Conservation (phyloP, 2,797 vertebrate species). For the Denticeps clupeoides region DNA sequence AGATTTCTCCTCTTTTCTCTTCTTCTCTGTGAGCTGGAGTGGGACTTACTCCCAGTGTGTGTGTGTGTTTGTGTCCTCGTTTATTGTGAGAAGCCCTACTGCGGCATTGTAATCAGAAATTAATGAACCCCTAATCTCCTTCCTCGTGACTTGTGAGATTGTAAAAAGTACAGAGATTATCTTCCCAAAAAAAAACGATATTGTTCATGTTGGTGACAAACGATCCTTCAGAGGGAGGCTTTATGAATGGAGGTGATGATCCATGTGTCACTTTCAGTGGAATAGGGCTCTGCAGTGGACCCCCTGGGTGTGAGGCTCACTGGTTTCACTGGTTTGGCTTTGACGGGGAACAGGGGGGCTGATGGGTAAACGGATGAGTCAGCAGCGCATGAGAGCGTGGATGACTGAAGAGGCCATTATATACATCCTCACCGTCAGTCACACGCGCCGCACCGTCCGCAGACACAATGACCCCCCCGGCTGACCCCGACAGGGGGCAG, state of each 20-base stretch:
- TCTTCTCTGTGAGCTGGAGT: not conserved
- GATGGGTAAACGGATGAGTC: conserved; percentile 34
- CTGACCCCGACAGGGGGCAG: conserved; percentile 35
- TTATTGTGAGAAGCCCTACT: conserved; percentile 12
- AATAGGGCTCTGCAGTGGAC: too few relatives aligned
- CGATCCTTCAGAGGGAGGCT: conserved; percentile 2
- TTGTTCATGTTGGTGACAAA: not conserved
- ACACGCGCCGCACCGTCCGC: conserved; percentile 44
- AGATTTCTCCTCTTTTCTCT: not conserved
- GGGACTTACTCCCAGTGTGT: not conserved
- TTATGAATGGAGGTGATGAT: conserved; percentile 25
- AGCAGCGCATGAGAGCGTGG: conserved; percentile 37
- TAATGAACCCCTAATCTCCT: conserved; percentile 42
- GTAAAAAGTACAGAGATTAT: not conserved
- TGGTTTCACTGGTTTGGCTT: not conserved
- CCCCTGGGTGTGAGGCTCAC: conserved; percentile 31
- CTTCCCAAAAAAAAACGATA: not conserved
- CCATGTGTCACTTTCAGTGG: too few relatives aligned
- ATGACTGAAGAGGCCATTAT: conserved; percentile 49
- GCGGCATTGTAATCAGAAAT: conserved; percentile 40
- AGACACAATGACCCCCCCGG: conserved; percentile 43
- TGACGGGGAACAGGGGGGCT: not conserved
- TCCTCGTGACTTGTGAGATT: conserved; percentile 27
- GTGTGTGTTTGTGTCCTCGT: not conserved
- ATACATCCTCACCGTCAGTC: conserved; percentile 54